Percentiles rank a stretch among this genome's conserved stretches.
These are phyloP conservation scores for Zaprionus africanus DNA, from an alignment of 1,140 invertebrate genomes.

Conservation along the genomic window DNA sequence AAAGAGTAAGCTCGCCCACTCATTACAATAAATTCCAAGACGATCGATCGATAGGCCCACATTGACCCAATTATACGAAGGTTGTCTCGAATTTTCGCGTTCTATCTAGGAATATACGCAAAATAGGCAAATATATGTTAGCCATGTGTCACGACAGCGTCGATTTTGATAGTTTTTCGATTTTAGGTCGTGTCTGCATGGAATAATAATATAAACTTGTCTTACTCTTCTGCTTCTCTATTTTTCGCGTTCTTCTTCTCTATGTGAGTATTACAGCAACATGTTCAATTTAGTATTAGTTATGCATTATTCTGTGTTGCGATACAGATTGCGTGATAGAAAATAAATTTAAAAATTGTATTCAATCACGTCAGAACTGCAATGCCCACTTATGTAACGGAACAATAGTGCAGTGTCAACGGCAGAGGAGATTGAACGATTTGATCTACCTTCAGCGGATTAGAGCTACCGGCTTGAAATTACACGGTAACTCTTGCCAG, in stretches of 20 bases:
- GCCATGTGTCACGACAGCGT: conserved; percentile 50
- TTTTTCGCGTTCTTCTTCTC: neutral
- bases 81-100: conserved; percentile 45
- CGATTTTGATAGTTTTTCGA: conserved; percentile 54
- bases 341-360: conserved; percentile 37
- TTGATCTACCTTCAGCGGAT: conserved; percentile 81
- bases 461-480: conserved; percentile 68
- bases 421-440: conserved; percentile 74
- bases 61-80: conserved; percentile 52
- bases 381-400: conserved; percentile 71
- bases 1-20: neutral
- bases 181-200: conserved; percentile 64
- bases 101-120: conserved; percentile 16
- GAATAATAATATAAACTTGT: conserved; percentile 51
- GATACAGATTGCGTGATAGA: neutral
- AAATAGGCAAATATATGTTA: conserved; percentile 48
- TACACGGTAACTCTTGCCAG: conserved; percentile 74
- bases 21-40: conserved; percentile 63
- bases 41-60: conserved; percentile 49
- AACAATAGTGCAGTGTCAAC: conserved; percentile 75
- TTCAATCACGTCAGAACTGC: conserved; percentile 70
- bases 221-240: neutral
- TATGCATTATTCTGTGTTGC: neutral
- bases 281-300: neutral
- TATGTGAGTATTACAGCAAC: neutral